Evolutionary conservation across 2,888 invertebrate genomes (phyloP).

Genomic region (Reticulitermes lucifugus): DNA sequence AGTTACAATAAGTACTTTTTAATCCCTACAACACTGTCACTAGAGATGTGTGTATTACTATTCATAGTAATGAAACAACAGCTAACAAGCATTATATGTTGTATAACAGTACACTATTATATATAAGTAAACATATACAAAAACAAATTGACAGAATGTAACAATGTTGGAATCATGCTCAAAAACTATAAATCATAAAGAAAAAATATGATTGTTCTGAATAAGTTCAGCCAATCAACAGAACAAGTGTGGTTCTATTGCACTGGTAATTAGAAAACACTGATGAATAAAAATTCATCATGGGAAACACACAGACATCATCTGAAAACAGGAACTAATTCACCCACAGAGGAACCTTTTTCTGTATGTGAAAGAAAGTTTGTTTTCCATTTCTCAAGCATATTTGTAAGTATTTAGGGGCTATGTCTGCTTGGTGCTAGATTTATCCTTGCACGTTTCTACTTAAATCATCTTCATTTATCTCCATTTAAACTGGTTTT

Average conservation of each 20-base stretch:
- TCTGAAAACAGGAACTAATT: too few relatives aligned
- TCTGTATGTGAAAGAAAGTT: background rate
- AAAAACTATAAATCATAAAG: background rate
- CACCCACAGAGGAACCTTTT: background rate
- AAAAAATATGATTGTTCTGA: background rate
- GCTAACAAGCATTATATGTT: slow-evolving; percentile 3
- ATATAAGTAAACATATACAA: slow-evolving; percentile 46
- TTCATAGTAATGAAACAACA: background rate
- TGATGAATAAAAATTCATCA: background rate
- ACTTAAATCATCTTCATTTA: background rate
- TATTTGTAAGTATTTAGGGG: too few relatives aligned
- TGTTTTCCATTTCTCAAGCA: too few relatives aligned
- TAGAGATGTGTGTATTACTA: background rate
- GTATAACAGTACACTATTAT: slow-evolving; percentile 8
- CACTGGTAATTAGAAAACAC: background rate
- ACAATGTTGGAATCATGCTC: slow-evolving; percentile 11
- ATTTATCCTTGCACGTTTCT: background rate
- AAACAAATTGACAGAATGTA: slow-evolving; percentile 49
- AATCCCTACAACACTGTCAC: background rate
- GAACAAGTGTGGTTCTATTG: background rate
- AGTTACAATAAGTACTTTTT: background rate
- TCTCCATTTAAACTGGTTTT: background rate
- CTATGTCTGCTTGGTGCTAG: background rate
- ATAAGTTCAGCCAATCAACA: background rate
- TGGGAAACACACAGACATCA: background rate